A percentile compares a stretch with the other conserved stretches of the same genome.
phyloP scores from a whole-genome alignment of 1,140 invertebrate genomes.

The Bombus vancouverensis region DNA sequence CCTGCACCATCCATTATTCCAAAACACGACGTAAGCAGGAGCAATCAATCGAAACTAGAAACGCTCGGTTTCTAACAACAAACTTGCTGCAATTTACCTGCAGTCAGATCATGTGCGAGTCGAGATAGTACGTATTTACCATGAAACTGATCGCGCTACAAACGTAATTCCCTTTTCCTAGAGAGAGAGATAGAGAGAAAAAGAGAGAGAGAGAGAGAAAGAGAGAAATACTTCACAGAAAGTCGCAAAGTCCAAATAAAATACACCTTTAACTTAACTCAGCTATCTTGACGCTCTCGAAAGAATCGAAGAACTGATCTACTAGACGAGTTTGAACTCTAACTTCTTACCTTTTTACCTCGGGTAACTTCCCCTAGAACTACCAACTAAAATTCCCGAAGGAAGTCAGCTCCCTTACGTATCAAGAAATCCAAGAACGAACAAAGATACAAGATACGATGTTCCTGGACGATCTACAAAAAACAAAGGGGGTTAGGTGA shows the following conservation, averaged over 20 bases:
- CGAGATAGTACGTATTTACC: background rate
- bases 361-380: slow-evolving; percentile 22
- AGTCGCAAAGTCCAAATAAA: too few relatives aligned
- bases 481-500: background rate
- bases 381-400: slow-evolving; percentile 45
- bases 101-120: background rate
- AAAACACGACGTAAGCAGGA: background rate
- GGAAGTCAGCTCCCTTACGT: slow-evolving; percentile 44
- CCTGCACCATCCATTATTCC: too few relatives aligned
- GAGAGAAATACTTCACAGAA: too few relatives aligned
- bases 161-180: background rate
- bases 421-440: slow-evolving; percentile 15
- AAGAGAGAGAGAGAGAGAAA: too few relatives aligned
- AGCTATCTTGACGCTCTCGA: background rate
- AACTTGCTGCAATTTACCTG: background rate
- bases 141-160: background rate
- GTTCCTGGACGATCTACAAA: too few relatives aligned
- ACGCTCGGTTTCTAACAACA: background rate
- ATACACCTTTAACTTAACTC: background rate
- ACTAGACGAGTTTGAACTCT: background rate
- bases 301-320: background rate
- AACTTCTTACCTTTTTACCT: background rate
- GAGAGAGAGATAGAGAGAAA: too few relatives aligned
- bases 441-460: background rate
- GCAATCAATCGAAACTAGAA: background rate